Evolutionary conservation across 2,797 vertebrate species (phyloP).

Genomic region (Fratercula arctica): DNA sequence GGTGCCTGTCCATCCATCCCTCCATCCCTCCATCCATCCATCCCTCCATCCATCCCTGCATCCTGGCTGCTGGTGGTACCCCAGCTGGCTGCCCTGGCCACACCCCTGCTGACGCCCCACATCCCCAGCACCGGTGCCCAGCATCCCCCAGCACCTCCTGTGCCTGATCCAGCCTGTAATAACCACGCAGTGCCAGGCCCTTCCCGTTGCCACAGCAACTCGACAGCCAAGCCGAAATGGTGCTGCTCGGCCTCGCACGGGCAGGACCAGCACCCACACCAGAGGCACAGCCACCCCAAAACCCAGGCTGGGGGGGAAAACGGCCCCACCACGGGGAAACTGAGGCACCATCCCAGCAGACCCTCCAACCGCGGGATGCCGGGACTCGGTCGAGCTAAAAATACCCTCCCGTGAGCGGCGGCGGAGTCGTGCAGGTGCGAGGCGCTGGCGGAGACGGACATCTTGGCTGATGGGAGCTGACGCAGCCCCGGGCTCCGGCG

Average conservation of each 20-base stretch:
- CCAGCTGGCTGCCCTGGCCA: rapidly evolving
- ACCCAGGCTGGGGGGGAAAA: background rate
- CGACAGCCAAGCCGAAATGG: rapidly evolving
- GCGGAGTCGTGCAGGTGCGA: background rate
- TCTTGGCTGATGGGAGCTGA: slow-evolving; percentile 42
- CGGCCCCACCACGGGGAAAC: rapidly evolving
- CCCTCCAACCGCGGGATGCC: rapidly evolving
- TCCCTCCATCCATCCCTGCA: background rate
- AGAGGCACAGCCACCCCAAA: background rate
- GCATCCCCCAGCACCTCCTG: background rate
- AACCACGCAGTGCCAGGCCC: rapidly evolving
- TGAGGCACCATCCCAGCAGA: background rate
- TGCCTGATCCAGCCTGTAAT: background rate
- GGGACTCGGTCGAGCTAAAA: background rate
- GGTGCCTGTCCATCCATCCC: background rate
- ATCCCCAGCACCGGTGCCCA: background rate
- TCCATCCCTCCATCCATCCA: background rate
- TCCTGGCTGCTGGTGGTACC: background rate
- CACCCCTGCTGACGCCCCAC: background rate
- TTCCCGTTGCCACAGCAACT: slow-evolving; percentile 3
- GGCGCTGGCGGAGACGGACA: background rate
- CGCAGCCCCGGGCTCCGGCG: rapidly evolving
- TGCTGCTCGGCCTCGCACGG: background rate
- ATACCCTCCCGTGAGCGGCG: rapidly evolving
- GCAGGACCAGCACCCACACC: background rate